These are phyloP conservation scores for Laticauda colubrina DNA, from an alignment of 2,113 vertebrate genomes.

Conservation along the genomic window DNA sequence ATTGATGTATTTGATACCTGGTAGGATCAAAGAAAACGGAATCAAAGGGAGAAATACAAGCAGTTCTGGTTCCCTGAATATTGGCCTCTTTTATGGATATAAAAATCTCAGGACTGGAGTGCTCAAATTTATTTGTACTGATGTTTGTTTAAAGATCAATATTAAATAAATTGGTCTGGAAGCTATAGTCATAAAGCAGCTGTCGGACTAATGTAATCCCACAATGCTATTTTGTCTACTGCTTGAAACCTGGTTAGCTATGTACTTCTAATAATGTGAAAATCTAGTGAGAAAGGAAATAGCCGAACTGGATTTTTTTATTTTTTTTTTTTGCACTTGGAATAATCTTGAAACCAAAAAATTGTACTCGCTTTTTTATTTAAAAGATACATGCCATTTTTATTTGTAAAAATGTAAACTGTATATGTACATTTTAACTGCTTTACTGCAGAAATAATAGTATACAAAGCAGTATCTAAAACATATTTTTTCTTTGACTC, in stretches of 20 bases:
- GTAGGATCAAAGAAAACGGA: slow-evolving; percentile 79
- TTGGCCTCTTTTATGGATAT: slow-evolving; percentile 75
- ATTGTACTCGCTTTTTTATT: background rate
- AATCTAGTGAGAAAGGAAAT: slow-evolving; percentile 73
- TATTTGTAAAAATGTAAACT: slow-evolving; percentile 25
- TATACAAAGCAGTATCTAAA: background rate
- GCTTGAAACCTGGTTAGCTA: slow-evolving; percentile 82
- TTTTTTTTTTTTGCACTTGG: slow-evolving; percentile 45
- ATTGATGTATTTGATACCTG: slow-evolving; percentile 81
- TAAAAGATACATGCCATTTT: slow-evolving; percentile 29
- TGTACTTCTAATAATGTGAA: slow-evolving; percentile 76
- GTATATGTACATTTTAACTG: background rate
- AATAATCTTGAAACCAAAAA: slow-evolving; percentile 46
- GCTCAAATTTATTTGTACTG: slow-evolving; percentile 86
- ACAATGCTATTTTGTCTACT: slow-evolving; percentile 85
- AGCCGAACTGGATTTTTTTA: slow-evolving; percentile 76
- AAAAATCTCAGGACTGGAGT: slow-evolving; percentile 76
- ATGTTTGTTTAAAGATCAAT: slow-evolving; percentile 90
- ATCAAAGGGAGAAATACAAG: slow-evolving; percentile 78
- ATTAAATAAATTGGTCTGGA: slow-evolving; percentile 90
- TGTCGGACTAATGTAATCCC: slow-evolving; percentile 85
- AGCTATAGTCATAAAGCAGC: slow-evolving; percentile 87
- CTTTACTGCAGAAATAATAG: background rate
- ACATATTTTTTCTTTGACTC: background rate
- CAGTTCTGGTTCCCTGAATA: slow-evolving; percentile 74